Evolutionary conservation across 2,113 vertebrate species (phyloP).

Genomic region (Parus major): DNA sequence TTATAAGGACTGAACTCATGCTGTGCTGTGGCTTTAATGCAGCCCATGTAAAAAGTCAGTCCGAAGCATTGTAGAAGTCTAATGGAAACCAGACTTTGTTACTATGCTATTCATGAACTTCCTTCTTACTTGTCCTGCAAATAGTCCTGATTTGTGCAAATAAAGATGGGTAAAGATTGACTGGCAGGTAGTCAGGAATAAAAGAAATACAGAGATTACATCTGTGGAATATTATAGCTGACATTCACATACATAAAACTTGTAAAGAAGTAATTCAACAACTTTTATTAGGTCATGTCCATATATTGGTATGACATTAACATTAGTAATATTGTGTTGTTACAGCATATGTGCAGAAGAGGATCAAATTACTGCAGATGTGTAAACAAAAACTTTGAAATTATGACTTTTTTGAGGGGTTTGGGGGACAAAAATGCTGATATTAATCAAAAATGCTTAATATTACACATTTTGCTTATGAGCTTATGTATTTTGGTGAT

Average conservation of each 20-base stretch:
- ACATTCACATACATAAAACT: neutral
- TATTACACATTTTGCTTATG: neutral
- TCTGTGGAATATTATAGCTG: neutral
- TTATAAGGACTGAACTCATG: neutral
- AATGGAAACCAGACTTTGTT: neutral
- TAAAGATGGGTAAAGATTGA: neutral
- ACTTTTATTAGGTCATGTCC: neutral
- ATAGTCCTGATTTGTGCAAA: neutral
- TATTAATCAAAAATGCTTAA: too few relatives aligned
- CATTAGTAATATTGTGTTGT: neutral
- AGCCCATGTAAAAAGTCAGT: neutral
- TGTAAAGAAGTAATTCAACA: constrained; percentile 4
- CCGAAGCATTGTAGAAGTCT: neutral
- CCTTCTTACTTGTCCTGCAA: neutral
- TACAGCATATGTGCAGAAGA: neutral
- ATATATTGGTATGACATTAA: neutral
- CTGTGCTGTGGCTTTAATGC: neutral
- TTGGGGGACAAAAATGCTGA: neutral
- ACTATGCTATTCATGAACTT: neutral
- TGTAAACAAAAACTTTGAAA: neutral
- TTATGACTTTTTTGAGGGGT: neutral
- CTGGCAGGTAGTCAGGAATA: neutral
- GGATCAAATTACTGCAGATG: neutral
- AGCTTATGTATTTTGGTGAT: neutral
- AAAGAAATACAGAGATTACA: neutral